Percentiles rank a stretch among this genome's conserved stretches.
Evolutionary conservation across 1,140 invertebrate species (phyloP).

Genomic region (Eriosoma lanigerum): DNA sequence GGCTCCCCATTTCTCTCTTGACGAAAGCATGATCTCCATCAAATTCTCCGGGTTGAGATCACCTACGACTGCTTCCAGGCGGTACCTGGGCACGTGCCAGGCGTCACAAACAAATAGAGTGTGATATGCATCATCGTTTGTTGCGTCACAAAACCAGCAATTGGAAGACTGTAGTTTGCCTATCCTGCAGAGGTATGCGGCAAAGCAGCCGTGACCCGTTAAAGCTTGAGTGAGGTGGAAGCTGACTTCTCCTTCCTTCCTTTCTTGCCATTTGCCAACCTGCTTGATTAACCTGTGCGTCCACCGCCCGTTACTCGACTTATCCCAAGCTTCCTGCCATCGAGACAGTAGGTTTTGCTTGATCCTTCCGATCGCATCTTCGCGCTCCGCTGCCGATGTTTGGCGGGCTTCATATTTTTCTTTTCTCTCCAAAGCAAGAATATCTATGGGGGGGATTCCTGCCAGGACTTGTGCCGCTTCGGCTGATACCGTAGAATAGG

Average conservation of each 20-base stretch:
- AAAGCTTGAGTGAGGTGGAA: background rate
- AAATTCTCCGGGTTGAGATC: background rate
- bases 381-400: too few relatives aligned
- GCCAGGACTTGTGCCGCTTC: too few relatives aligned
- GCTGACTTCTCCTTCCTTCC: background rate
- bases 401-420: too few relatives aligned
- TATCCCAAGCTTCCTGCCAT: background rate
- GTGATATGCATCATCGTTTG: background rate
- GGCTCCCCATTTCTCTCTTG: background rate
- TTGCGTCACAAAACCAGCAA: background rate
- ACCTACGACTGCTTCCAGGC: too few relatives aligned
- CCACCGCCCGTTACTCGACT: background rate
- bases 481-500: too few relatives aligned
- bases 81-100: background rate
- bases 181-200: background rate
- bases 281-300: background rate
- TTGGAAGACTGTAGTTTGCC: background rate
- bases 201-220: background rate
- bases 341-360: too few relatives aligned
- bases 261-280: background rate
- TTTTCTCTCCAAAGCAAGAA: too few relatives aligned
- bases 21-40: background rate
- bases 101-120: background rate
- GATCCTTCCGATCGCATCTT: too few relatives aligned
- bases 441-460: too few relatives aligned